Evolutionary conservation across 2,797 vertebrate species (phyloP), one percentile per base, ranked within the genome.

Genomic region (Gadopsis marmoratus): DNA sequence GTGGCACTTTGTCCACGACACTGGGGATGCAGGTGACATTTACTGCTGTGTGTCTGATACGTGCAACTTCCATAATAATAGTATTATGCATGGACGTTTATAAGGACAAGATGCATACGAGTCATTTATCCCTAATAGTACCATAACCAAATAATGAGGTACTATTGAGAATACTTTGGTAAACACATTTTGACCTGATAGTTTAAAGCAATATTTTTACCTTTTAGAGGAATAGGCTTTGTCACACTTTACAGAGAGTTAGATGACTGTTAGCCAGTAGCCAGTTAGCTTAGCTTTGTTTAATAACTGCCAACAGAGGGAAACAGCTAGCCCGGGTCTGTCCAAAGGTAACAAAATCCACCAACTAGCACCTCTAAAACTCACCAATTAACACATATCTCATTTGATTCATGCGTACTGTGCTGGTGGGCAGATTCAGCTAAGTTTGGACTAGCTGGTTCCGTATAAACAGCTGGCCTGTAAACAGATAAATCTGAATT

Each of bases 41-140:
- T 14, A 54, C 13, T 60, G 17, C 37, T 67, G 16, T 73, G n/a
- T 66, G 60, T 78, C 31, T 47, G 29, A 53, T 59, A 48, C 31
- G 37, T 47, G 10, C 33, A 55, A 23, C 37, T 74, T 64, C 11
- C 29, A 7, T 67, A 41, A 4, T 48, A 43, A 5, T 33, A 41
- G 13, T 70, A 7, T 47, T 53, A 50, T 3, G 23, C 13, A 53
- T 39, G n/a, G 17, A 55, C 4, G n/a, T 65, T 74, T 12, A 72
- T 56, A 48, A 55, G n/a, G 4, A 62, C 55, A 43, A 33, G 29
- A 64, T 58, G 14, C 37, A 37, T 54, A n/a, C n/a, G 16, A 65
- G 43, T 61, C 12, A 72, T 64, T 37, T 60, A 47, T 76, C 50
- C 47, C 4, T 21, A 4, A n/a, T 16, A 35, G 4, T 14, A 33